phyloP scores from a whole-genome alignment of 2,888 invertebrate species.

The Leptothorax acervorum region DNA sequence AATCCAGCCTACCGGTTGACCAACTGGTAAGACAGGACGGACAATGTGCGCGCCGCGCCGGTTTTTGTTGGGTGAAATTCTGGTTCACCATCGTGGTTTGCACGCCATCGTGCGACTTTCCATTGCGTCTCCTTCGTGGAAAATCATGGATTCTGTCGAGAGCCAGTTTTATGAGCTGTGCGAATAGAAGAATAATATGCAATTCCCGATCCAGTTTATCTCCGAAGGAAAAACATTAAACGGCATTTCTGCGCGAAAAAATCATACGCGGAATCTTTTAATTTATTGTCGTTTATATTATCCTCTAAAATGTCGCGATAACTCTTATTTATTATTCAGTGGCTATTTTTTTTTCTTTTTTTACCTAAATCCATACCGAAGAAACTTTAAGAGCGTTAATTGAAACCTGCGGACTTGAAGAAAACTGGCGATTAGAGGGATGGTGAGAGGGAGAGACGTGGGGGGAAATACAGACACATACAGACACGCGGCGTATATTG shows the following conservation, averaged over 20 bases:
- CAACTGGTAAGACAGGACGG: conserved; percentile 40
- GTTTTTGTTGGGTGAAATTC: conserved; percentile 52
- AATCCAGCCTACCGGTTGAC: conserved; percentile 31
- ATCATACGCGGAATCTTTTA: not conserved
- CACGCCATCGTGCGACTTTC: conserved; percentile 47
- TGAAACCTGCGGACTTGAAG: not conserved
- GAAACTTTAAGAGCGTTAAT: not conserved
- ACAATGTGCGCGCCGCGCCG: conserved; percentile 40
- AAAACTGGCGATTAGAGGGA: not conserved
- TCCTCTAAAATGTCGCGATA: not conserved
- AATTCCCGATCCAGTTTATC: not conserved
- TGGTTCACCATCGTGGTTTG: conserved; percentile 40
- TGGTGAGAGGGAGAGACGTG: not conserved
- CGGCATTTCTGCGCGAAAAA: not conserved
- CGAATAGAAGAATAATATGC: conserved; percentile 24
- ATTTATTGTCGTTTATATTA: not conserved
- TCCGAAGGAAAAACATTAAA: not conserved
- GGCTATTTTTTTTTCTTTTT: not conserved
- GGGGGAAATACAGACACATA: conserved; percentile 55
- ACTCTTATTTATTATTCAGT: not conserved
- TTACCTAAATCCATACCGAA: not conserved
- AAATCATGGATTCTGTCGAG: conserved; percentile 37
- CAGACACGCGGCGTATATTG: conserved; percentile 76
- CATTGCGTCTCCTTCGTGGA: conserved; percentile 46
- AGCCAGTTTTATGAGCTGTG: conserved; percentile 8